Evolutionary conservation across 2,888 invertebrate species (phyloP).

Genomic region (Eudasyphora cyanicolor): DNA sequence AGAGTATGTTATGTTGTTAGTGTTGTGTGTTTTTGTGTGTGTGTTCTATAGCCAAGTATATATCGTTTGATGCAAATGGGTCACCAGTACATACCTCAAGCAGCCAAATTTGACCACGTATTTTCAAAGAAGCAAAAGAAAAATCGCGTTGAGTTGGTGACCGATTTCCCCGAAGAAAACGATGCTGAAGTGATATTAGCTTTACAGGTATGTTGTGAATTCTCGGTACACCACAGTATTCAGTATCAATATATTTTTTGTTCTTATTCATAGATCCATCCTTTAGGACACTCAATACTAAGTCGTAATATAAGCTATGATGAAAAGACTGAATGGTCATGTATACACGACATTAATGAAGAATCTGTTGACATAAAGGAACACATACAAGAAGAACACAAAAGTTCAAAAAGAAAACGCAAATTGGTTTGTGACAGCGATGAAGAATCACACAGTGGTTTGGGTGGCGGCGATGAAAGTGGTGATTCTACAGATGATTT

Average conservation of each 20-base stretch:
- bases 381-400: constrained; percentile 67
- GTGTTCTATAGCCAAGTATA: constrained; percentile 87
- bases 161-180: constrained; percentile 92
- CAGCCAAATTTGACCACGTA: constrained; percentile 89
- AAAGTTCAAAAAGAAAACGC: constrained; percentile 68
- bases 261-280: constrained; percentile 72
- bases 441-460: constrained; percentile 65
- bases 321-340: constrained; percentile 95
- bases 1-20: neutral
- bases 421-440: constrained; percentile 68
- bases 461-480: constrained; percentile 50
- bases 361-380: constrained; percentile 79
- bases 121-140: constrained; percentile 87
- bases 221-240: neutral
- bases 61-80: constrained; percentile 94
- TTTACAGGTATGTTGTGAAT: constrained; percentile 84
- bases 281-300: constrained; percentile 88
- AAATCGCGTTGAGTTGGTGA: constrained; percentile 93
- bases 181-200: constrained; percentile 95
- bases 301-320: constrained; percentile 93
- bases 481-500: constrained; percentile 60
- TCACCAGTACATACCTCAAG: constrained; percentile 89
- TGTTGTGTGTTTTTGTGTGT: neutral
- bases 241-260: neutral
- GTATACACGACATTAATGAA: constrained; percentile 95